Conservation (phyloP, 1,140 invertebrate species). For the Planococcus citri region DNA sequence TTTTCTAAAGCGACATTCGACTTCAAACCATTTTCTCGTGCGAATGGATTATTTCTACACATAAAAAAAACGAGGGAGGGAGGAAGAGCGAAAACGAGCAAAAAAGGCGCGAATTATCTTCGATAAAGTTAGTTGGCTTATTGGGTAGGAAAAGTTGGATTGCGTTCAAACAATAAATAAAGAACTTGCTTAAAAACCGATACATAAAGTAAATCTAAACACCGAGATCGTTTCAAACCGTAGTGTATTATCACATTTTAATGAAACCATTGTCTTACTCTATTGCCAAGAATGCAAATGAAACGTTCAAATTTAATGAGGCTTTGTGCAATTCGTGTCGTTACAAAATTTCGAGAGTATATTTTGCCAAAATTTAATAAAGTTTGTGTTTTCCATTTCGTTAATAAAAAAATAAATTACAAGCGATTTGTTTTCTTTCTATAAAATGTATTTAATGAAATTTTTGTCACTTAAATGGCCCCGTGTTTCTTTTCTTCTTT, state of each 20-base stretch:
- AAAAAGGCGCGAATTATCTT: slow-evolving; percentile 19
- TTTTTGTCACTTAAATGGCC: no score
- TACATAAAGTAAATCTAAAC: slow-evolving; percentile 19
- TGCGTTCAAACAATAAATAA: slow-evolving; percentile 14
- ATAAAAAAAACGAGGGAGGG: neutral
- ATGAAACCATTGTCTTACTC: slow-evolving; percentile 13
- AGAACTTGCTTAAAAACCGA: slow-evolving; percentile 15
- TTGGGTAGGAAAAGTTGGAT: slow-evolving; percentile 1
- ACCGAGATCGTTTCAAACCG: slow-evolving; percentile 1
- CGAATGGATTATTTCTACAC: neutral
- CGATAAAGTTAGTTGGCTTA: slow-evolving; percentile 6
- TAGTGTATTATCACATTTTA: slow-evolving; percentile 8
- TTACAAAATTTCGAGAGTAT: slow-evolving; percentile 11
- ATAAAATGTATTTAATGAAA: neutral
- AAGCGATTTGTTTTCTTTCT: neutral
- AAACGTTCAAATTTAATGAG: slow-evolving; percentile 18
- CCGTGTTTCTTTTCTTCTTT: no score
- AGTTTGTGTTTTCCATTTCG: slow-evolving; percentile 9
- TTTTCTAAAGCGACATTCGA: no score
- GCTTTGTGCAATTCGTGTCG: slow-evolving; percentile 4
- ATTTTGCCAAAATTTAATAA: slow-evolving; percentile 20
- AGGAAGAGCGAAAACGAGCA: neutral
- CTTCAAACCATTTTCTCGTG: neutral
- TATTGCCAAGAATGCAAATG: slow-evolving; percentile 18
- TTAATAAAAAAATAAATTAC: slow-evolving; percentile 16